Evolutionary conservation across 2,113 vertebrate genomes (phyloP), one percentile per base, ranked within the genome.

Genomic region (Azemiops feae): DNA sequence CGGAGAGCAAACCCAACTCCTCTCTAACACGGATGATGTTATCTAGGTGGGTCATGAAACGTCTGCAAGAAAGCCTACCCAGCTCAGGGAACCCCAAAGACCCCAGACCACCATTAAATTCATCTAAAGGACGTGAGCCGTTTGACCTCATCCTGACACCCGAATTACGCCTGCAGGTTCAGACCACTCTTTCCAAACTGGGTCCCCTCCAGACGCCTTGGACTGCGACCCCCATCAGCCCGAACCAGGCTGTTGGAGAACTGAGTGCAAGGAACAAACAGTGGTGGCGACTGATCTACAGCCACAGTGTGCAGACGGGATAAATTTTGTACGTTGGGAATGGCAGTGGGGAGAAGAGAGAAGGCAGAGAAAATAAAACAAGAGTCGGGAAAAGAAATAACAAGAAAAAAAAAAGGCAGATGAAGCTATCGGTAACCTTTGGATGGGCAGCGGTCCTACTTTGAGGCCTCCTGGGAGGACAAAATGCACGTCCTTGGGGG

Each of bases 381-480:
- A 47, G 11, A 25, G 1, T 5, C 85, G 12, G 39, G 53, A 27
- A 25, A 25, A 43, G 60, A 50, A 74, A 43, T 14, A 7, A 45
- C 16, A 5, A 57, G 54, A 25, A 25, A 9, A 50, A 60, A 58
- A n/a, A 69, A 43, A 30, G 43, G 43, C 69, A 87, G 54, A 39
- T 43, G 52, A 30, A 34, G 95, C 3, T 0, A 60, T 96, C 94
- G 25, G 87, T 34, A 39, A 81, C 16, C 69, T 81, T 20, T 81
- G 69, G 18, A 1, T 22, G 34, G 69, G 6, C 93, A 64, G 20
- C 86, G 88, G 93, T 94, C 58, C 85, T 53, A 45, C 92, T 94
- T 34, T 0, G 91, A 89, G 93, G 69, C 89, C 91, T 89, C 55
- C 92, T 86, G 93, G 94, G 96, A 20, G 94, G 58, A 93, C 87